A percentile compares a stretch with the other conserved stretches of the same genome.
phyloP scores from a whole-genome alignment of 2,888 invertebrate genomes.

The Troides oblongomaculatus region DNA sequence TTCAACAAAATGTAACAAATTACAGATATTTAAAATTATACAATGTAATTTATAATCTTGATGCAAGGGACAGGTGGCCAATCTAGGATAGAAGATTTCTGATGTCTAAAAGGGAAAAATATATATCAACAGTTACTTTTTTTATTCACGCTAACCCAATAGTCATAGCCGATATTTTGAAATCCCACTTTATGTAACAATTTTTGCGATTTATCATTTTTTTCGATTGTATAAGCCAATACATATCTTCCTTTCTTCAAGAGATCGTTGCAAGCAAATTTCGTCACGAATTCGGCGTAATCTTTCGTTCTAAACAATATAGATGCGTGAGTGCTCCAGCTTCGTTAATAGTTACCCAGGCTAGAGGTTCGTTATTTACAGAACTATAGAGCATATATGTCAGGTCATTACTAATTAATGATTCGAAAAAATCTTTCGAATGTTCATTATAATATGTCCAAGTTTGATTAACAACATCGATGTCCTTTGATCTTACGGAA shows the following conservation, averaged over 20 bases:
- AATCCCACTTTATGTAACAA: constrained; percentile 40
- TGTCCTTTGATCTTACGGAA: constrained; percentile 35
- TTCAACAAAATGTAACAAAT: too few species aligned
- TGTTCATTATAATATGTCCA: constrained; percentile 38
- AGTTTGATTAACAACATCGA: constrained; percentile 36
- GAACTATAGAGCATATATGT: constrained; percentile 40
- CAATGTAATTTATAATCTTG: too few species aligned
- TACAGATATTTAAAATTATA: too few species aligned
- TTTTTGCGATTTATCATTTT: constrained; percentile 36
- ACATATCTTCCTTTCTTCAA: constrained; percentile 36
- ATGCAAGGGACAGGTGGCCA: too few species aligned
- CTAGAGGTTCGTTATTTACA: constrained; percentile 36
- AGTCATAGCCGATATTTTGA: constrained; percentile 33
- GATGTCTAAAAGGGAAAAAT: too few species aligned
- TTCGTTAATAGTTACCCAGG: constrained; percentile 51
- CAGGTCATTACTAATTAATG: constrained; percentile 35
- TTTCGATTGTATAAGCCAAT: constrained; percentile 38
- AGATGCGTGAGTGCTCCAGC: constrained; percentile 51
- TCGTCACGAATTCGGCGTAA: constrained; percentile 49
- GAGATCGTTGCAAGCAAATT: constrained; percentile 41
- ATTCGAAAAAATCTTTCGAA: constrained; percentile 36
- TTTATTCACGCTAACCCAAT: constrained; percentile 34
- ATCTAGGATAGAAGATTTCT: too few species aligned
- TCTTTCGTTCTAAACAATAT: constrained; percentile 51
- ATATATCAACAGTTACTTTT: too few species aligned